Evolutionary conservation across 2,888 invertebrate species (phyloP), one percentile per base, ranked within the genome.

Genomic region (Spisula subtruncata): DNA sequence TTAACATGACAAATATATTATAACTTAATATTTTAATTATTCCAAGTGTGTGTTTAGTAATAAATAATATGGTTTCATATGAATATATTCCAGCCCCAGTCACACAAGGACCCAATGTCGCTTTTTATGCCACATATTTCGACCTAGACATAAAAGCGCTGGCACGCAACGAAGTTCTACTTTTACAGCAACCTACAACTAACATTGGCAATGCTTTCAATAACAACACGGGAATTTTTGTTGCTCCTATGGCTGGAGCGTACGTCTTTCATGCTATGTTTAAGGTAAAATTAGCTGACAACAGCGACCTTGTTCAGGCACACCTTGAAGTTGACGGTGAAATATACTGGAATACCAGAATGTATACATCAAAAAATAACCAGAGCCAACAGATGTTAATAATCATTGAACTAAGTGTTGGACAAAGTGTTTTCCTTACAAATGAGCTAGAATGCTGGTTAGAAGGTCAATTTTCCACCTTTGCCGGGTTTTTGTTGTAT

Each of bases 401-500:
- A 16, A 29, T 83, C 12, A 32, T 60, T 8, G 14, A 83, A 0
- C 35, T 83, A 18, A 14, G 25, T n/a, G 20, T 60, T 0, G 83
- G 83, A 18, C 60, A 56, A 4, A 32, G 12, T 8, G 83, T 83
- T 0, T 41, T 41, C 20, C 35, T 83, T 0, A 83, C 35, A 66
- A 60, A 83, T n/a, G 29, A 41, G 8, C 20, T 35, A 25, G 83
- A 83, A n/a, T 32, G 4, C 16, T 4, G 54, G 0, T 32, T 83
- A 20, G n/a, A 66, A 5, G 60, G 83, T 5, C 54, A 51, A 35
- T 83, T 1, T n/a, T 54, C 60, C 35, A 35, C 83, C 12, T 83
- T 83, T 83, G 60, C 83, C n/a, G 83, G 83, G 60, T 83, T 83
- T 41, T 66, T 83, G 35, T 51, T 83, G 20, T 83, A 83, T 46